phyloP scores from a whole-genome alignment of 2,113 vertebrate genomes.

The Silurus meridionalis region DNA sequence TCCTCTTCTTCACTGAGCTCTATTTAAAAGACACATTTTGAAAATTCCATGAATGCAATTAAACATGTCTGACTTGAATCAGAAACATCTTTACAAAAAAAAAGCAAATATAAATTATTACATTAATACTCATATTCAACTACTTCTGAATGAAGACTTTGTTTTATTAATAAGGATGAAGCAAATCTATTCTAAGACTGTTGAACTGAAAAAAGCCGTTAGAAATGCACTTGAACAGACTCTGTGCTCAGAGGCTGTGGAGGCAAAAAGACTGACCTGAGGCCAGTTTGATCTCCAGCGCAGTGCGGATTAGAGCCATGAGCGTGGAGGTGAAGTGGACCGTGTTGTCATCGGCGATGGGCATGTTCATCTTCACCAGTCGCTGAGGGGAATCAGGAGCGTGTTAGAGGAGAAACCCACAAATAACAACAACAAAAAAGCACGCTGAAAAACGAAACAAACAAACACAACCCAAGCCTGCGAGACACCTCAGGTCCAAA shows the following conservation, averaged over 20 bases:
- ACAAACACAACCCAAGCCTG: conserved; percentile 42
- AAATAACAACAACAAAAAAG: neutral
- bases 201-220: neutral
- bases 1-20: neutral
- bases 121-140: too few species aligned
- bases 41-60: neutral
- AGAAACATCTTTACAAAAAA: neutral
- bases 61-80: neutral
- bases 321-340: conserved; percentile 93
- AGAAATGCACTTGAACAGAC: neutral
- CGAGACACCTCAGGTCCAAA: conserved; percentile 56
- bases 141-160: too few species aligned
- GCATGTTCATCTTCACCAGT: conserved; percentile 96
- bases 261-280: conserved; percentile 73
- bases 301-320: conserved; percentile 92
- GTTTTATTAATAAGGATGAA: too few species aligned
- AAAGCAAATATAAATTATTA: neutral
- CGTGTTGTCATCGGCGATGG: conserved; percentile 84
- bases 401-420: conserved; percentile 28
- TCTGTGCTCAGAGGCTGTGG: neutral
- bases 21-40: neutral
- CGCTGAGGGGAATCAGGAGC: conserved; percentile 72
- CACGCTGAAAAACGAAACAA: neutral
- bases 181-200: neutral
- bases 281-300: conserved; percentile 89